Evolutionary conservation across 2,797 vertebrate genomes (phyloP), one percentile per base, ranked within the genome.

Genomic region (Crocidura indochinensis): DNA sequence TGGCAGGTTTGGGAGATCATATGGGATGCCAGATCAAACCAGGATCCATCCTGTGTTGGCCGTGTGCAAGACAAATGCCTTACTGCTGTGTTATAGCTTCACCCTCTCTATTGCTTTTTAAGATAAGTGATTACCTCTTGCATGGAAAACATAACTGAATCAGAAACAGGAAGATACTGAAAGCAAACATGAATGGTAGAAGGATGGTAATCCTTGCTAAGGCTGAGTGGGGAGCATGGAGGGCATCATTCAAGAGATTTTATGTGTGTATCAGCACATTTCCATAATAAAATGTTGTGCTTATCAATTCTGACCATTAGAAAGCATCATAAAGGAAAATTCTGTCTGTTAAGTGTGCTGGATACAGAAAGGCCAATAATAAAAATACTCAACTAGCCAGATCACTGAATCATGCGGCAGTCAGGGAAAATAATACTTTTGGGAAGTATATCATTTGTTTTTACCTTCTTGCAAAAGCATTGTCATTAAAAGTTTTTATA

Each of bases 401-500:
- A 84, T 86, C 56, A 46, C 88, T 80, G 80, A 62, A 26, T 29
- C 46, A 12, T 26, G 87, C 46, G 67, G 74, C 73, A 68, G 15
- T 38, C 78, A 60, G 8, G 60, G 22, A 10, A 9, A 5, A 1
- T 3, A 53, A 60, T 0, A 5, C 10, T 46, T 44, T 92, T 76
- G 79, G 67, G n/a, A 91, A 83, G 20, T 44, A 24, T 49, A 10
- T 38, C 26, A 14, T 65, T 73, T 79, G 81, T 60, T 80, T 86
- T 27, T 15, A 19, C 10, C 31, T 69, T 73, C 78, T 74, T 27
- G 27, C 17, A 80, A 60, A 79, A 90, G 7, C 22, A 46, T 38
- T 84, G 68, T 67, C 72, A 72, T 73, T 91, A 65, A 81, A 88
- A 94, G 74, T 56, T 11, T 56, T 56, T 56, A 11, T 38, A 8